Percentiles rank a stretch among this genome's conserved stretches.
Evolutionary conservation across 2,888 invertebrate species (phyloP).

Genomic region (Cactoblastis cactorum): DNA sequence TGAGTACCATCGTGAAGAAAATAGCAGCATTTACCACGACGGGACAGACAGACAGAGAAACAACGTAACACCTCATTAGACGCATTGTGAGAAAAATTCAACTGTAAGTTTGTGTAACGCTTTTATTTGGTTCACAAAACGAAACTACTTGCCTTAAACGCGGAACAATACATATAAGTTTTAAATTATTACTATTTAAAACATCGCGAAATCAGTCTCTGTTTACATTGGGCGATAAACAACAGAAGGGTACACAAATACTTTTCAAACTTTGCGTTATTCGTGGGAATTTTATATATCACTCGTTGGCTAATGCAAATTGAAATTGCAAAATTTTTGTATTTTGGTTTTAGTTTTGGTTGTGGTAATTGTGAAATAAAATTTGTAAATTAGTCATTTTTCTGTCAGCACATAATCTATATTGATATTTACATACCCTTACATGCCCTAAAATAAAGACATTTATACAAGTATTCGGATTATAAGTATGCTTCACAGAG

Average conservation of each 20-base stretch:
- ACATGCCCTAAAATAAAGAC: no score
- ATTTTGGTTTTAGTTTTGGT: no score
- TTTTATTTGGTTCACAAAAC: slow-evolving; percentile 1
- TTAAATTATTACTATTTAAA: neutral
- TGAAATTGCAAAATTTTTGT: no score
- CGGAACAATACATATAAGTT: neutral
- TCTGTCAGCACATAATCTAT: no score
- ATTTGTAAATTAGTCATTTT: no score
- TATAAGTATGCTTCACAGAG: no score
- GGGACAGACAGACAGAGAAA: neutral
- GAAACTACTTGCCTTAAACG: slow-evolving; percentile 14
- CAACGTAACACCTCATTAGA: slow-evolving; percentile 1
- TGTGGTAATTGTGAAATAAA: no score
- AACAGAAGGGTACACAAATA: neutral
- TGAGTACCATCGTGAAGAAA: slow-evolving; percentile 1
- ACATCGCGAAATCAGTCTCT: neutral
- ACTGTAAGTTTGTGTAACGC: neutral
- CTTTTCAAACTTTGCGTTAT: neutral
- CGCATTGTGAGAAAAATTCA: neutral
- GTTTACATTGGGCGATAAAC: neutral
- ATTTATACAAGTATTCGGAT: no score
- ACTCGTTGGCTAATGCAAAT: neutral
- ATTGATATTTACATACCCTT: no score
- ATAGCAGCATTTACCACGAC: neutral
- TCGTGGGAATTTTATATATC: neutral